These are phyloP conservation scores for Melitaea athalia DNA, from an alignment of 2,888 invertebrate genomes.

Conservation along the genomic window DNA sequence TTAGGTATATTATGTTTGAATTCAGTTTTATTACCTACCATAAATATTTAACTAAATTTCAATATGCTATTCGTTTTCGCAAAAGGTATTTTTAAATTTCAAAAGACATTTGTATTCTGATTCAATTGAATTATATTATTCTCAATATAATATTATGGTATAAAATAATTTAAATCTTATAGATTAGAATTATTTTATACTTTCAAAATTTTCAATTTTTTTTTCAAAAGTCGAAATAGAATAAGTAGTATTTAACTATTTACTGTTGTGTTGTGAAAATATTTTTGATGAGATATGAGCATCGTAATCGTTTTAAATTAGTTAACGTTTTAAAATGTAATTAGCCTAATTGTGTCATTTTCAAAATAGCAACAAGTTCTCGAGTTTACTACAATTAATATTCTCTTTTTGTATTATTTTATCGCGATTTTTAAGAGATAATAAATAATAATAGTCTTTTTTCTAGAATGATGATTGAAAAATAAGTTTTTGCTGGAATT, in stretches of 20 bases:
- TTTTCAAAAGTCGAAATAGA: too few species aligned
- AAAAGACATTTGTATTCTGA: too few species aligned
- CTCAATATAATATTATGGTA: too few species aligned
- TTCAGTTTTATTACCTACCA: too few species aligned
- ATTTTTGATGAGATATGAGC: background rate
- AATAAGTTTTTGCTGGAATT: background rate
- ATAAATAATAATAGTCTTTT: background rate
- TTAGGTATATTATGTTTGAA: too few species aligned
- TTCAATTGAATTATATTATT: too few species aligned
- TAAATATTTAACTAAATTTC: too few species aligned
- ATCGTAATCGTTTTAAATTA: constrained; percentile 2
- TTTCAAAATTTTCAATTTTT: too few species aligned
- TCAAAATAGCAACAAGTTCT: background rate
- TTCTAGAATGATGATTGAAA: background rate
- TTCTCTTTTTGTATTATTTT: background rate
- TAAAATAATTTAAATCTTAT: too few species aligned
- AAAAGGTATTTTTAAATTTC: too few species aligned
- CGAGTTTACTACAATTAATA: constrained; percentile 1
- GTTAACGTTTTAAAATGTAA: constrained; percentile 5
- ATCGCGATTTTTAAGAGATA: background rate
- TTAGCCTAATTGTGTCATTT: constrained; percentile 16
- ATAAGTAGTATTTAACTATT: constrained; percentile 8
- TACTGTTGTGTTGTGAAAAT: background rate
- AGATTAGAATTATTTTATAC: too few species aligned
- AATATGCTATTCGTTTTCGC: too few species aligned